phyloP scores from a whole-genome alignment of 1,140 invertebrate genomes.

The Euwallacea similis region DNA sequence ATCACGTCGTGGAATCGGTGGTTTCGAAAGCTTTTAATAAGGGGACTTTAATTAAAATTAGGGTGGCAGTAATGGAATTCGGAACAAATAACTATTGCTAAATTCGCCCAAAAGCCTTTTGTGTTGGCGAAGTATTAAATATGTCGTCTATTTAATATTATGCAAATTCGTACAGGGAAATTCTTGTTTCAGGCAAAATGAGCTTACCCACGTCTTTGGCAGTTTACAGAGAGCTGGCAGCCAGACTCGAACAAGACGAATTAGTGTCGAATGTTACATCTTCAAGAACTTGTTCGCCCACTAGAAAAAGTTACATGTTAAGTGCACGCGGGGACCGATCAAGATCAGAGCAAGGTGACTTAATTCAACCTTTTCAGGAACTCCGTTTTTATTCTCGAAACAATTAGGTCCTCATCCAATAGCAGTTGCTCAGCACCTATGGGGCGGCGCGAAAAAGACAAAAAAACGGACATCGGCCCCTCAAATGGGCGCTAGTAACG shows the following conservation, averaged over 20 bases:
- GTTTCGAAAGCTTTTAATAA: not conserved
- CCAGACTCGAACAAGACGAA: constrained; percentile 47
- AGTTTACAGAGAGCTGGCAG: constrained; percentile 49
- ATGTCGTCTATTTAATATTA: not conserved
- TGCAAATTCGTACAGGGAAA: not conserved
- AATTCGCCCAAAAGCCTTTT: not conserved
- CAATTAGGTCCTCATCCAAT: constrained; percentile 57
- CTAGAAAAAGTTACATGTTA: constrained; percentile 52
- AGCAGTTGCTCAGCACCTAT: constrained; percentile 52
- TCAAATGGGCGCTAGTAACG: constrained; percentile 61
- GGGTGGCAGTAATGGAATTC: not conserved
- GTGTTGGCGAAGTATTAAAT: not conserved
- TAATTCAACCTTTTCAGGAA: not conserved
- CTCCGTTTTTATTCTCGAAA: not conserved
- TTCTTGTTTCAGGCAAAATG: constrained; percentile 21
- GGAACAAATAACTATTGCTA: not conserved
- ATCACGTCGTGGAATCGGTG: not conserved
- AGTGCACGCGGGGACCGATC: constrained; percentile 58
- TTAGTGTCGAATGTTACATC: constrained; percentile 25
- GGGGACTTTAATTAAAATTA: not conserved
- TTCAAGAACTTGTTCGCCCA: constrained; percentile 25
- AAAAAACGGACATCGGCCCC: constrained; percentile 67
- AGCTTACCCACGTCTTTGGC: constrained; percentile 45
- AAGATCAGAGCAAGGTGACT: constrained; percentile 63
- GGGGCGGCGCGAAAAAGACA: constrained; percentile 57